Evolutionary conservation across 92 coral and sea anemone genomes (phyloP), one percentile per base, ranked within the genome.

Genomic region (Phymanthus crucifer): DNA sequence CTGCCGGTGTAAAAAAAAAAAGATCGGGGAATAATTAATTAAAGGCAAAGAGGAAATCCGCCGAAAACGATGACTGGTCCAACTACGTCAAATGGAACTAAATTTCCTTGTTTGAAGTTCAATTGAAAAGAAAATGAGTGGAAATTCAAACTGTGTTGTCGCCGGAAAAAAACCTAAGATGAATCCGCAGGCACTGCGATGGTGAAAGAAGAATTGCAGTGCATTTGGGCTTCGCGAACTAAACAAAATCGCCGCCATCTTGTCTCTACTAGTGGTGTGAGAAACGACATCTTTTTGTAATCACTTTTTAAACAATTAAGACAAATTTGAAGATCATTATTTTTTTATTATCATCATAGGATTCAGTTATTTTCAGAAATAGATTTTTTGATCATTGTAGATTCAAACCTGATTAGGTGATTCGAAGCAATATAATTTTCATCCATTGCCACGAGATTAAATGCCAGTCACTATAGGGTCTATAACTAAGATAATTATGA

Each of bases 11-110:
- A 21, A 21, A 54, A 14, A 29, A 54, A 21, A 21, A 26, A 24
- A 21, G 50, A 45, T 45, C 16, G 10, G 16, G 50, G 10, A 54
- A 54, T 10, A 21, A 54, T 54, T 54, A 54, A 19, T 54, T 54
- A 7, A 21, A 54, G 64, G n/a, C 27, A 54, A 54, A 54, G 64
- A 54, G 64, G 64, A 54, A 54, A 54, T 54, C 64, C 64, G 48
- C 2, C 45, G 5, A 14, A 54, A 21, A 21, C n/a, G 64, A 21
- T 24, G 26, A 24, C n/a, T 21, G n/a, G 64, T n/a, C 64, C 27
- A 54, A 54, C 64, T 21, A 54, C 64, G 64, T 54, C 64, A 54
- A n/a, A 21, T 1, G 64, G 64, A 24, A 54, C n/a, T 54, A n/a
- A 54, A 21, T 5, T 21, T 54, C 4, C 50, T 54, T 21, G 24